Conservation (phyloP, 2,797 vertebrate species). For the Coccyzus lansbergi region DNA sequence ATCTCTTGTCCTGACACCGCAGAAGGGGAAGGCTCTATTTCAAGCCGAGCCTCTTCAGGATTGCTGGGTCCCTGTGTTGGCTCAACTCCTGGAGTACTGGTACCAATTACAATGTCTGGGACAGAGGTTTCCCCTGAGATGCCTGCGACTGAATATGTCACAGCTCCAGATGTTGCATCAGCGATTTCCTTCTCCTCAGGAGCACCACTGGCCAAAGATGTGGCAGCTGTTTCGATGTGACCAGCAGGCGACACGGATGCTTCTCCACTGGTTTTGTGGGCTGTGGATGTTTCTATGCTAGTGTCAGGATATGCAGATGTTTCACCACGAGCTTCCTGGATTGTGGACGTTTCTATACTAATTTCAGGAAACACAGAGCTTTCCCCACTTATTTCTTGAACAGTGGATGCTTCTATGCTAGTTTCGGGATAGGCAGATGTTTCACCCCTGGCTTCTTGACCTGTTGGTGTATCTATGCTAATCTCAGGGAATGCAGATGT, state of each 20-base stretch:
- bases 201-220: conserved; percentile 52
- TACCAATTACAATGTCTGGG: conserved; percentile 50
- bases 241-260: not conserved
- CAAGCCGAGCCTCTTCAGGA: conserved; percentile 66
- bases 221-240: not conserved
- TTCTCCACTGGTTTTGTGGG: not conserved
- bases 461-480: conserved; percentile 17
- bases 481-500: conserved; percentile 73
- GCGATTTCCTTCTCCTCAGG: conserved; percentile 62
- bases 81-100: conserved; percentile 70
- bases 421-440: conserved; percentile 10
- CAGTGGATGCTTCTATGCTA: conserved; percentile 43
- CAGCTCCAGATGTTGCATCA: conserved; percentile 48
- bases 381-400: conserved; percentile 38
- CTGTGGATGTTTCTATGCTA: not conserved
- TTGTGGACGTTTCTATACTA: conserved; percentile 22
- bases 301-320: not conserved
- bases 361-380: not conserved
- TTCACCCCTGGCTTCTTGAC: conserved; percentile 56
- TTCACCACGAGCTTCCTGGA: not conserved
- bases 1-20: conserved; percentile 50
- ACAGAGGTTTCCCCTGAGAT: conserved; percentile 70
- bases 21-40: conserved; percentile 63
- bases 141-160: not conserved
- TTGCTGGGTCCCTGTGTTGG: conserved; percentile 46